Evolutionary conservation across 2,888 invertebrate genomes (phyloP), one percentile per base, ranked within the genome.

Genomic region (Mythimna pallens): DNA sequence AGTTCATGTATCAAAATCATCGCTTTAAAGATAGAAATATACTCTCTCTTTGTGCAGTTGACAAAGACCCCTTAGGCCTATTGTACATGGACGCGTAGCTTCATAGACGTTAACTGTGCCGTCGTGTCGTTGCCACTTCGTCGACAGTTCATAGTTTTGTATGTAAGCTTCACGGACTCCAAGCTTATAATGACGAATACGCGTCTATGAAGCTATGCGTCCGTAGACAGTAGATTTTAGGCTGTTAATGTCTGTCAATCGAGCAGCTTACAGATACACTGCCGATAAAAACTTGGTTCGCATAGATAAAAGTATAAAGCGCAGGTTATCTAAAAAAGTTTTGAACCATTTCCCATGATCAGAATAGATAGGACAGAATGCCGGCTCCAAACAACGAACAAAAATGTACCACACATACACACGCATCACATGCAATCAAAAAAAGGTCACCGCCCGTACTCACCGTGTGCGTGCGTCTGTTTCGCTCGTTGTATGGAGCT

Each of bases 221-320:
- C 30, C 30, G 3, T 30, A 1, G 30, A 30, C 30, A 30, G 30
- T 30, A 30, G 3, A 3, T 3, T 3, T 30, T 3, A 30, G 34
- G 22, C 59, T 20, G 55, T 36, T 52, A 14, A 43, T 43, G 43
- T 69, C 25, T 36, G n/a, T 67, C 54, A 54, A 25, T 68, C 17
- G 54, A 70, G 50, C 61, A 73, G 43, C 22, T 70, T 63, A 70
- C 52, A 40, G 22, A 25, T 64, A 54, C 10, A 73, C 63, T 73
- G 69, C 61, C 57, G 57, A 58, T 59, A 62, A 36, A 8, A 65
- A 54, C 68, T 57, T 50, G 22, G 66, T 69, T 57, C 36, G 63
- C 36, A 47, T 70, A 75, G 30, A 50, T 50, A 52, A 65, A 40
- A 63, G 12, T 55, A 55, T 43, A 65, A 50, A 61, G 40, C 40